Evolutionary conservation across 1,140 invertebrate species (phyloP), one percentile per base, ranked within the genome.

Genomic region (Ostrea denselamellosa): DNA sequence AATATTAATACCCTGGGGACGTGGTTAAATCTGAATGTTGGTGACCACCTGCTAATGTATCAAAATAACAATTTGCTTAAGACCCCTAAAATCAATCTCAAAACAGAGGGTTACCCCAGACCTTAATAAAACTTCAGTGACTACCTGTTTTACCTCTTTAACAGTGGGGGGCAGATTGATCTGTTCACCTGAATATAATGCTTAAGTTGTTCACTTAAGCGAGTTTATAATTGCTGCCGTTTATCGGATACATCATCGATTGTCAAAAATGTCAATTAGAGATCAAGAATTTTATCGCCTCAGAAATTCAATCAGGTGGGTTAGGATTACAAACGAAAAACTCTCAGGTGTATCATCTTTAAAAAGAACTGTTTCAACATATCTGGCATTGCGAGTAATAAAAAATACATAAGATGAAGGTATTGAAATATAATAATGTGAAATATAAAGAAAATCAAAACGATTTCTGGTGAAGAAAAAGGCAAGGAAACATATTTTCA

Each of bases 251-350:
- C 12, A 17, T 77, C 28, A 34, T 25, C 28, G 68, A 77, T 77
- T 77, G 25, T 77, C 68, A 77, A 77, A 77, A 77, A 77, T 68
- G 65, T 68, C 68, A 77, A 22, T 12, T 77, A 25, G 4, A 25
- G 9, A 77, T 25, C 68, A 77, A 77, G 68, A 5, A 25, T 14
- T 77, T 34, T 77, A 28, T 77, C 14, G n/a, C n/a, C 5, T 62
- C 7, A 7, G 56, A 19, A 62, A 62, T 62, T 44, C 34, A 44
- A 44, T 44, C 34, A 44, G 5, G 1, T 44, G 2, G 34, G 34
- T 44, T 5, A 5, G 34, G 34, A 44, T 44, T 44, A 44, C 5
- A 44, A 44, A 44, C 1, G 34, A 44, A 44, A 44, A 44, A 44
- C 34, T 44, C 34, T 44, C 34, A 44, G 34, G 34, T 44, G 34